Evolutionary conservation across 2,888 invertebrate genomes (phyloP).

Genomic region (Hemaris fuciformis): DNA sequence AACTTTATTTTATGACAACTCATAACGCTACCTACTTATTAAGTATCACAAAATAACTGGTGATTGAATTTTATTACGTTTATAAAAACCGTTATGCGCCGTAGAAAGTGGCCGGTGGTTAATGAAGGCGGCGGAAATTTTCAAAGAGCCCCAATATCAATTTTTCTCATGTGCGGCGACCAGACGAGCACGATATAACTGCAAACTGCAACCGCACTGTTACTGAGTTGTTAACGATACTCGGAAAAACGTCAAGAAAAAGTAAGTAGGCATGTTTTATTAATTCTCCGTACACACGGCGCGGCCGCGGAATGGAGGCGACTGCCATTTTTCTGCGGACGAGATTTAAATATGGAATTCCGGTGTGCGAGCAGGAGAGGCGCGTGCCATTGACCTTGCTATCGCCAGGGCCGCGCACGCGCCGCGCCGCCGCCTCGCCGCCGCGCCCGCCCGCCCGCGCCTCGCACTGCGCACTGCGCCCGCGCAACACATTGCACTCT

Average conservation of each 20-base stretch:
- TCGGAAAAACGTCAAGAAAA: conserved; percentile 68
- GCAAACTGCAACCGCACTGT: conserved; percentile 57
- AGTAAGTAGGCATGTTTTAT: conserved; percentile 73
- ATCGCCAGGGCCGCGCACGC: conserved; percentile 71
- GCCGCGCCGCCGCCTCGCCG: conserved; percentile 51
- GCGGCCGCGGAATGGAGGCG: conserved; percentile 70
- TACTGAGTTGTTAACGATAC: conserved; percentile 67
- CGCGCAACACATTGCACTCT: conserved; percentile 28
- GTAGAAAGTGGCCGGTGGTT: conserved; percentile 22
- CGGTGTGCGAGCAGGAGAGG: conserved; percentile 80
- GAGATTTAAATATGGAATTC: conserved; percentile 82
- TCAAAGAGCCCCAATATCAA: conserved; percentile 39
- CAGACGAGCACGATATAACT: conserved; percentile 47
- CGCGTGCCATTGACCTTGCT: conserved; percentile 81
- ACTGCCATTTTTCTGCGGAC: conserved; percentile 81
- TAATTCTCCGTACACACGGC: conserved; percentile 75
- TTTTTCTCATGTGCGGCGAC: conserved; percentile 43
- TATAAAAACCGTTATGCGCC: conserved; percentile 49
- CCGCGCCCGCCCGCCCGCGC: conserved; percentile 45
- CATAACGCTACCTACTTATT: conserved; percentile 28
- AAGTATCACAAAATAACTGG: conserved; percentile 35
- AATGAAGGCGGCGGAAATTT: conserved; percentile 31
- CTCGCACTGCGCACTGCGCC: conserved; percentile 39
- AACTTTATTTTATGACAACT: conserved; percentile 35
- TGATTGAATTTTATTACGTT: conserved; percentile 43